phyloP scores from a whole-genome alignment of 2,113 vertebrate species.

The Pygathrix nemaeus region DNA sequence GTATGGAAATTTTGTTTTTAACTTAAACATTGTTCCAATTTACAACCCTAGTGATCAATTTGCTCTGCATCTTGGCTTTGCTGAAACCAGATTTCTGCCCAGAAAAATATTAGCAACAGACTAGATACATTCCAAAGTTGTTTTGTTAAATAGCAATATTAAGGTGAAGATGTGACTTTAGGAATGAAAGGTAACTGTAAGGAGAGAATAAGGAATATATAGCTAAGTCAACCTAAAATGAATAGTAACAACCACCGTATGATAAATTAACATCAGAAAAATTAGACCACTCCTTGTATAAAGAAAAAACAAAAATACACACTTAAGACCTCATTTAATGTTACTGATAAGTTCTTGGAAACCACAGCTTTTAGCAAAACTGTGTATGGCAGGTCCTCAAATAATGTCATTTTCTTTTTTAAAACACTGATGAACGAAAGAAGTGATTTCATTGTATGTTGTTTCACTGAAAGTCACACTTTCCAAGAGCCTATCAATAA shows the following conservation, averaged over 20 bases:
- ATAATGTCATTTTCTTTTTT: neutral
- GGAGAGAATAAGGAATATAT: neutral
- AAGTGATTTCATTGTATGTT: neutral
- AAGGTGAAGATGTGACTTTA: neutral
- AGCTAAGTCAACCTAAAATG: neutral
- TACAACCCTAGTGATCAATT: neutral
- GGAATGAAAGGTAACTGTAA: neutral
- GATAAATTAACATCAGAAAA: constrained; percentile 37
- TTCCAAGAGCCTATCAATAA: neutral
- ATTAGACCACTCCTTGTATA: neutral
- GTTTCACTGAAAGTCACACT: neutral
- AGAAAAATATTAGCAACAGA: neutral
- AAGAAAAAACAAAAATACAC: neutral
- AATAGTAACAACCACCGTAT: neutral
- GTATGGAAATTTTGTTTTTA: neutral
- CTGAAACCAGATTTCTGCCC: neutral
- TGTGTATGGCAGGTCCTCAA: neutral
- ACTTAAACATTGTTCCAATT: neutral
- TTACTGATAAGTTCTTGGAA: neutral
- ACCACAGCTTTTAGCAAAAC: neutral
- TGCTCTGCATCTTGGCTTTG: neutral
- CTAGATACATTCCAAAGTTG: neutral
- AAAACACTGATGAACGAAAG: neutral
- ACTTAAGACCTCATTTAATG: neutral
- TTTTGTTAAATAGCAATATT: neutral